Percentiles rank a stretch among this genome's conserved stretches.
Conservation (phyloP, 2,888 invertebrate genomes). For the Suillia variegata region DNA sequence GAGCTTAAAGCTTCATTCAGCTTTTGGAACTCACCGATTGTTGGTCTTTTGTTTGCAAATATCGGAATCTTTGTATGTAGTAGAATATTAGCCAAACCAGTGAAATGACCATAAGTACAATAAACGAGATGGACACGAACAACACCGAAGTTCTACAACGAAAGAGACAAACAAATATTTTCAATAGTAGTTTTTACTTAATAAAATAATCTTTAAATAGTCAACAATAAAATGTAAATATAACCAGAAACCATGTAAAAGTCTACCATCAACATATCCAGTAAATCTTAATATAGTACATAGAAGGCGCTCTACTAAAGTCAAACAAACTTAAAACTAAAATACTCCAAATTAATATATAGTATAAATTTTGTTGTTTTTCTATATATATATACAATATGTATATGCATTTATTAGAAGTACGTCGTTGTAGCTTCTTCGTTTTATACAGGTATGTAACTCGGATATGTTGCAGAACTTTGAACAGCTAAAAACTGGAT, state of each 20-base stretch:
- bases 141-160: conserved; percentile 87
- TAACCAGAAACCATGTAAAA: too few species aligned
- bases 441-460: conserved; percentile 1
- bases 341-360: too few species aligned
- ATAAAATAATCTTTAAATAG: too few species aligned
- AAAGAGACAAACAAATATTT: conserved; percentile 33
- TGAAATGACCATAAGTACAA: conserved; percentile 92
- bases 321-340: too few species aligned
- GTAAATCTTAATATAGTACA: too few species aligned
- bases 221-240: too few species aligned
- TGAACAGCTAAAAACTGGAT: background rate
- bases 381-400: too few species aligned
- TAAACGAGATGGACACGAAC: conserved; percentile 94
- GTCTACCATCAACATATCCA: too few species aligned
- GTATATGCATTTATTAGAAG: too few species aligned
- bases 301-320: too few species aligned
- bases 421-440: too few species aligned
- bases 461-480: conserved; percentile 25
- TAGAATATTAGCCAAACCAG: conserved; percentile 95
- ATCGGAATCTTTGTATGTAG: conserved; percentile 92
- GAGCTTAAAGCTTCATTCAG: background rate
- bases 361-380: too few species aligned
- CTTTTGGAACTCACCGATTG: conserved; percentile 78
- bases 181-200: conserved; percentile 10
- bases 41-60: conserved; percentile 92